phyloP scores from a whole-genome alignment of 2,888 invertebrate species.

The Orgyia antiqua region DNA sequence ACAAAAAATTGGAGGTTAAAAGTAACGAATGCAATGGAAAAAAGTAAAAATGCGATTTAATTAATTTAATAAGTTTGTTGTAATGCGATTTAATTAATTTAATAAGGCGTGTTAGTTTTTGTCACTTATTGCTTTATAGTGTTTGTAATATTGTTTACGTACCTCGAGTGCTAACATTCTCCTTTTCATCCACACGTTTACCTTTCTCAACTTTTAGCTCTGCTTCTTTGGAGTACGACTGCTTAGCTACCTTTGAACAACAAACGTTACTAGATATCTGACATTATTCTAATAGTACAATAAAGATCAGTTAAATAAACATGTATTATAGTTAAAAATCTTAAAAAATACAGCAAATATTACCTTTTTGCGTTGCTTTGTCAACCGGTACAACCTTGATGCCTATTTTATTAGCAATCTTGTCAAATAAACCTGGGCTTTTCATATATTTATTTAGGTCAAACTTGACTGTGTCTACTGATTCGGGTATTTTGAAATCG shows the following conservation, averaged over 20 bases:
- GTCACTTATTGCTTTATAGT: too few species aligned
- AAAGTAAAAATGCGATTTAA: too few species aligned
- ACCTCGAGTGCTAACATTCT: neutral
- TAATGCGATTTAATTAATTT: too few species aligned
- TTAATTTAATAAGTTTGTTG: too few species aligned
- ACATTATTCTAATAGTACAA: neutral
- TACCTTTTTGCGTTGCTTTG: constrained; percentile 14
- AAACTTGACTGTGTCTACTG: neutral
- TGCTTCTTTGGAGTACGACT: neutral
- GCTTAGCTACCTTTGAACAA: constrained; percentile 32
- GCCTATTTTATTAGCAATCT: constrained; percentile 16
- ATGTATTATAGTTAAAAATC: too few species aligned
- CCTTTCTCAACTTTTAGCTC: neutral
- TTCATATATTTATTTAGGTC: neutral
- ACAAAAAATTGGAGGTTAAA: too few species aligned
- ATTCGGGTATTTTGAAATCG: neutral
- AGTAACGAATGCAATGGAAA: too few species aligned
- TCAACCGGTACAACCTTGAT: constrained; percentile 8
- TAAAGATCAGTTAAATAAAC: neutral
- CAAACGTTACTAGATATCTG: constrained; percentile 14
- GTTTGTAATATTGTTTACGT: too few species aligned
- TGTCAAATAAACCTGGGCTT: constrained; percentile 10
- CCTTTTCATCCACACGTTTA: neutral
- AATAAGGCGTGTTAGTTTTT: too few species aligned
- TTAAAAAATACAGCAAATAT: constrained; percentile 3